Percentiles rank a stretch among this genome's conserved stretches.
phyloP scores from a whole-genome alignment of 2,888 invertebrate species.

The Spilosoma lubricipeda region DNA sequence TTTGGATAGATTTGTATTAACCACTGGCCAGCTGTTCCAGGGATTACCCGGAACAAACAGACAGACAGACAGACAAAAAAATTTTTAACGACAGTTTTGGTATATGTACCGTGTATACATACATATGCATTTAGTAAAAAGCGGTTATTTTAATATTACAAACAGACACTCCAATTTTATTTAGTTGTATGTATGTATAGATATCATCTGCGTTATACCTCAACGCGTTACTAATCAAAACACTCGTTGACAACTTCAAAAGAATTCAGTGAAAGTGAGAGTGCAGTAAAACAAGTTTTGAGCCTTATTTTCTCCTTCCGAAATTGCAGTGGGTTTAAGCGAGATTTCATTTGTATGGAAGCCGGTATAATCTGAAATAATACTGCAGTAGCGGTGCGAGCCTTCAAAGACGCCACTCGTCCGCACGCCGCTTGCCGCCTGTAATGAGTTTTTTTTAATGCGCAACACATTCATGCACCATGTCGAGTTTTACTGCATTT shows the following conservation, averaged over 20 bases:
- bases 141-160: too few species aligned
- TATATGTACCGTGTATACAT: too few species aligned
- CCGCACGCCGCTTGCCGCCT: conserved; percentile 80
- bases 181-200: too few species aligned
- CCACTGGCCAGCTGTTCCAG: too few species aligned
- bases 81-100: too few species aligned
- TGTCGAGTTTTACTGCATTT: conserved; percentile 72
- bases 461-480: conserved; percentile 81
- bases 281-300: conserved; percentile 81
- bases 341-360: conserved; percentile 86
- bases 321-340: conserved; percentile 85
- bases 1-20: neutral
- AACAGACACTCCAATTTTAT: too few species aligned
- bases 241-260: conserved; percentile 62
- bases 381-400: conserved; percentile 81
- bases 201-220: conserved; percentile 33
- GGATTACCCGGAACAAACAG: too few species aligned
- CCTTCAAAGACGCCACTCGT: conserved; percentile 85
- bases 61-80: too few species aligned
- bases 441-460: conserved; percentile 85
- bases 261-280: conserved; percentile 75
- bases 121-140: too few species aligned
- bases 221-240: conserved; percentile 42
- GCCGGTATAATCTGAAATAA: conserved; percentile 85
- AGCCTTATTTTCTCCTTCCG: conserved; percentile 84